These are phyloP conservation scores for Microcebus griseorufus DNA, from an alignment of 2,113 vertebrate genomes.

Conservation along the genomic window DNA sequence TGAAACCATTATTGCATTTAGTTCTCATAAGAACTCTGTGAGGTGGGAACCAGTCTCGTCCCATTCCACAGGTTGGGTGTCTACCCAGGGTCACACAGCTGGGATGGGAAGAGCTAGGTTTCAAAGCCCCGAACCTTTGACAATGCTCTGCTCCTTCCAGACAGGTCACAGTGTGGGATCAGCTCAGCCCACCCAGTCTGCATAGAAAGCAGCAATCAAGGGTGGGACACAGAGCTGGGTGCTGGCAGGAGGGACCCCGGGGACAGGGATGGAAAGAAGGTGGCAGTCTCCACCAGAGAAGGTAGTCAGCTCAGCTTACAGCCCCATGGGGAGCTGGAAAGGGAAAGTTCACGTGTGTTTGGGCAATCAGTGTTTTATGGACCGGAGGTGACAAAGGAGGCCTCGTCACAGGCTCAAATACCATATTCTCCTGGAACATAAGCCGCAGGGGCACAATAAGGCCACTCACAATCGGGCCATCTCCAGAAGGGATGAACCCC, in stretches of 20 bases:
- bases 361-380: accelerated
- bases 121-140: not conserved
- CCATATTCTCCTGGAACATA: not conserved
- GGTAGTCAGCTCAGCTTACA: accelerated
- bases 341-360: not conserved
- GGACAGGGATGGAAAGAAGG: not conserved
- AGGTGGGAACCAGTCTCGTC: not conserved
- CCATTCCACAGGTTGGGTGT: no score
- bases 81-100: no score
- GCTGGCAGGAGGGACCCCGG: not conserved
- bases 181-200: accelerated
- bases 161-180: not conserved
- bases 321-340: not conserved
- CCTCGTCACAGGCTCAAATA: not conserved
- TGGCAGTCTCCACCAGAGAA: accelerated
- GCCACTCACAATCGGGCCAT: not conserved
- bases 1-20: not conserved
- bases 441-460: accelerated
- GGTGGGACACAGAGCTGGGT: not conserved
- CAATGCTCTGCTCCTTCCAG: not conserved
- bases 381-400: not conserved
- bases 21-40: not conserved
- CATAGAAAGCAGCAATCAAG: not conserved
- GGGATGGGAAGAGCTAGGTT: not conserved
- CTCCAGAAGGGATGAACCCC: not conserved